These are phyloP conservation scores for Mythimna impura DNA, from an alignment of 2,888 invertebrate species.

Conservation along the genomic window DNA sequence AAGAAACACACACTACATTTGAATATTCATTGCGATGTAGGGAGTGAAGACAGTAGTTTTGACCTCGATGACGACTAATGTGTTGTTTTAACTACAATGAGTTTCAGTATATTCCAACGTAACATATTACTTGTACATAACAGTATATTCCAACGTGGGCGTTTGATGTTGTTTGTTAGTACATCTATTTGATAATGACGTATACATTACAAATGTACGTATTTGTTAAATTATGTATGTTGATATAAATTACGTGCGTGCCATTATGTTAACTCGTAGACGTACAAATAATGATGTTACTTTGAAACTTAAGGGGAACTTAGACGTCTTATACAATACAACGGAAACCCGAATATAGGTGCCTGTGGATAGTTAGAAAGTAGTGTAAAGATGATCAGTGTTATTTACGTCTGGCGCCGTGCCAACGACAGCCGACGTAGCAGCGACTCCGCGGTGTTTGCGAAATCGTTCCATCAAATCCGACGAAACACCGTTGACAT, in stretches of 20 bases:
- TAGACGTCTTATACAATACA: constrained; percentile 12
- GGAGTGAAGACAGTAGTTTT: neutral
- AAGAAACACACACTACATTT: neutral
- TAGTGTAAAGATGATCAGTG: constrained; percentile 70
- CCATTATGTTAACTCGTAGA: constrained; percentile 4
- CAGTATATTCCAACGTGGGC: neutral
- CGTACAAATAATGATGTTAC: constrained; percentile 4
- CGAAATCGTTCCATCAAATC: constrained; percentile 75
- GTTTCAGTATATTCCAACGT: constrained; percentile 1
- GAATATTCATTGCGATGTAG: neutral
- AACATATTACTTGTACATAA: no score
- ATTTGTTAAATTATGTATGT: constrained; percentile 12
- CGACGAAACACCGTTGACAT: constrained; percentile 70
- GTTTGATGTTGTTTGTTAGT: constrained; percentile 14
- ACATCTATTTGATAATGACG: constrained; percentile 25
- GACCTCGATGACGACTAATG: neutral
- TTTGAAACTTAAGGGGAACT: neutral
- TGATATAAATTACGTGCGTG: constrained; percentile 8
- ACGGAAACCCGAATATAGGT: constrained; percentile 29
- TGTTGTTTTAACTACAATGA: constrained; percentile 8
- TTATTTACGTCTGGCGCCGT: constrained; percentile 74
- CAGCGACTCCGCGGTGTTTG: constrained; percentile 66
- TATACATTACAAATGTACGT: neutral
- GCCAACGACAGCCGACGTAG: constrained; percentile 71
- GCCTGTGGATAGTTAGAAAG: constrained; percentile 44